Base-by-base conservation (phyloP, 2,113 vertebrate species). In the Calidris pugnax region DNA sequence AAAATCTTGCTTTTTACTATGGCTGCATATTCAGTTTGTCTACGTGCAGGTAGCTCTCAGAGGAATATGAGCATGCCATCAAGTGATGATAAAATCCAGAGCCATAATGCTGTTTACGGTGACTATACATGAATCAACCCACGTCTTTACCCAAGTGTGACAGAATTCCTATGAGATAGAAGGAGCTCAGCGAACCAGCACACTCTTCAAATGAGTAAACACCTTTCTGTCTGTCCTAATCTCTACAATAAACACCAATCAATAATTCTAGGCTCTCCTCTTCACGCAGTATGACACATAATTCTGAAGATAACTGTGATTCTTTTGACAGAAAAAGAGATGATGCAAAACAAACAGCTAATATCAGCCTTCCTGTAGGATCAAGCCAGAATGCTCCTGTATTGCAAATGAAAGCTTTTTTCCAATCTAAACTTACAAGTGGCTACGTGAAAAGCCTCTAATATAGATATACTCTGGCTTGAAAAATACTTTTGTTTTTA, bases 221-320 rank as follows among this genome's bases (percentile, higher is more conserved):
- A 95, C 71, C 57, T 93, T 91, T 93, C 66, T 81, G 39, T 68
- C 60, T 88, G 22, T 80, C 67, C 73, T 90, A 92, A 94, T 90
- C 92, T 80, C 75, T 88, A 94, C 71, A 92, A 59, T 82, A 96
- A 96, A 93, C 39, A 90, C 17, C 68, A 56, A 32, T 39, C 79
- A 56, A 37, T 59, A 94, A 88, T 69, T 91, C 50, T 35, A 88
- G 64, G 19, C 32, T 77, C 85, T 94, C 47, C 22, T 64, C 82
- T 76, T 80, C 68, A 68, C 2, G 5, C 23, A 37, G 18, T 27
- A 85, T 55, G 60, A 84, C 72, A 94, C 21, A 3, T 47, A 93
- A 80, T 81, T 75, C 75, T 2, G 4, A 72, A 95, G 60, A 86
- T 35, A 93, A 78, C 74, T 13, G 33, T 51, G 71, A 89, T 87